Evolutionary conservation across 2,113 vertebrate genomes (phyloP), one percentile per base, ranked within the genome.

Genomic region (Todiramphus chloris): DNA sequence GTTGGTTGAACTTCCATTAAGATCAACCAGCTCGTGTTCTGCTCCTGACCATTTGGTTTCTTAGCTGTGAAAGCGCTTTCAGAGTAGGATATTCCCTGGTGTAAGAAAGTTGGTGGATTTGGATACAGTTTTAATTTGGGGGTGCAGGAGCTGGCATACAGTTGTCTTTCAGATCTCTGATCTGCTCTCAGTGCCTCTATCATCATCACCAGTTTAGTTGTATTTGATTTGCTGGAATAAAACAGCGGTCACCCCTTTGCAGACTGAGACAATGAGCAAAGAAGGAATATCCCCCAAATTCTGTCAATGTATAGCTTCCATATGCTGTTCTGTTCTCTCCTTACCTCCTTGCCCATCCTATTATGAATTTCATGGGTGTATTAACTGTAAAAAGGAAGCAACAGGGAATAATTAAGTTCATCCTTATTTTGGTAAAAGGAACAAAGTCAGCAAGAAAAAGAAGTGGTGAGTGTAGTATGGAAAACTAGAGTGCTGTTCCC

Each of bases 301-400:
- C 51, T 91, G 28, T 41, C 35, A 1, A 24, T 39, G 8, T 44
- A 6, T 90, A 24, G 51, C 20, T 92, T 88, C 72, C 79, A 6
- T 80, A 3, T 69, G 67, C 58, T 64, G 14, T 67, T 87, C 27
- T 23, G 9, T 51, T 51, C 58, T 70, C 35, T 85, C 53, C 67
- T 44, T 13, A 19, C 30, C 17, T 87, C 72, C 59, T 23, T 3
- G 0, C 75, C 37, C 33, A 12, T 90, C 67, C 64, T 92, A 24
- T 66, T 59, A 16, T 62, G 17, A 64, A 31, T 37, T 86, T 91
- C 41, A 16, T 63, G 63, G 53, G 39, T 69, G 31, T 75, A 63
- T 72, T 87, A 87, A 44, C 25, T 73, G 48, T 80, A 84, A 97
- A 83, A 50, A 67, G 83, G 58, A 92, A 91, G 23, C 93, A 89